Percentiles rank a stretch among this genome's conserved stretches.
phyloP scores from a whole-genome alignment of 2,888 invertebrate genomes.

The Horisme vitalbata region DNA sequence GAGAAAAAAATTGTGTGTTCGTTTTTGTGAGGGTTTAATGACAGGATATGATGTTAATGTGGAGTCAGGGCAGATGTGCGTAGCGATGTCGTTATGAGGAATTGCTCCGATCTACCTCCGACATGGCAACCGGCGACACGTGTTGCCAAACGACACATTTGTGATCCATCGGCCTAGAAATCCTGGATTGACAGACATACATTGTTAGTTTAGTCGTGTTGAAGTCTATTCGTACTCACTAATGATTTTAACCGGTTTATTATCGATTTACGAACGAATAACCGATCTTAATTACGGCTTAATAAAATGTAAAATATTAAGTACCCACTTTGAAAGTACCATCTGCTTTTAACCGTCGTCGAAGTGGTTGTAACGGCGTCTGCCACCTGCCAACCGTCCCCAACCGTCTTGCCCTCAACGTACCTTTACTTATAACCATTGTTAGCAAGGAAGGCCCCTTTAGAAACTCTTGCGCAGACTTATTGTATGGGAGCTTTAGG shows the following conservation, averaged over 20 bases:
- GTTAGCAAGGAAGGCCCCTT: constrained; percentile 6
- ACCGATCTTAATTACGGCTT: constrained; percentile 8
- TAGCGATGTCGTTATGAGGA: constrained; percentile 58
- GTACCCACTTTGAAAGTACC: constrained; percentile 12
- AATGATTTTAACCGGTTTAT: background rate
- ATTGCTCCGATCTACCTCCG: constrained; percentile 61
- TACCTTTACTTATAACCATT: constrained; percentile 13
- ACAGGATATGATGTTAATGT: constrained; percentile 74
- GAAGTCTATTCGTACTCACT: background rate
- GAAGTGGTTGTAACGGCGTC: constrained; percentile 12
- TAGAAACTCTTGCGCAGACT: constrained; percentile 14
- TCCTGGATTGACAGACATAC: background rate
- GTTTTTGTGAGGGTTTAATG: constrained; percentile 70
- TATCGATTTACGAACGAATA: background rate
- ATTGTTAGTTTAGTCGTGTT: background rate
- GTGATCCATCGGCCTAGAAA: constrained; percentile 23
- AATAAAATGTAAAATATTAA: constrained; percentile 14
- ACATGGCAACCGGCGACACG: constrained; percentile 55
- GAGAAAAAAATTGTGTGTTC: constrained; percentile 53
- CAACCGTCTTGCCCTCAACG: constrained; percentile 25
- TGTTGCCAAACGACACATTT: constrained; percentile 37
- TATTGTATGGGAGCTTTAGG: constrained; percentile 13
- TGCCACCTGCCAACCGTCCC: constrained; percentile 37
- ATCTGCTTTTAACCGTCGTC: constrained; percentile 20
- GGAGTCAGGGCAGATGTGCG: constrained; percentile 70